Base-by-base conservation (phyloP, 2,797 vertebrate genomes). In the Rhinoraja longicauda region DNA sequence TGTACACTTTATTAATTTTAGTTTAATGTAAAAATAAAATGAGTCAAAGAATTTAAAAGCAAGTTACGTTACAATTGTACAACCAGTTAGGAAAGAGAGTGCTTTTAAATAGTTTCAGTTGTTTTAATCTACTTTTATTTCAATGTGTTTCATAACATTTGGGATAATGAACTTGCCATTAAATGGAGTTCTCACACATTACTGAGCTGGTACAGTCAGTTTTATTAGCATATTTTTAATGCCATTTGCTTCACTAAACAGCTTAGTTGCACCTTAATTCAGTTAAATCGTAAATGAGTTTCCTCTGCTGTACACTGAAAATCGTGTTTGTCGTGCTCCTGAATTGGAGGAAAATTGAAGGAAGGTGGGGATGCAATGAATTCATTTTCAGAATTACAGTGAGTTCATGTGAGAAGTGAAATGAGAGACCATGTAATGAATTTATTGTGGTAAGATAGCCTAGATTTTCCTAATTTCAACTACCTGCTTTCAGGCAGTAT, bases 191-290 rank as follows among this genome's bases (percentile, higher is more conserved):
- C 10, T 64, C 84, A 64, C 26, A 86, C 15, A 64, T n/a, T n/a
- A 0, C n/a, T 8, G 84, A 64, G 17, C 13, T 9, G 59, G 26
- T 64, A 45, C 12, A 88, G 29, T 88, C 84, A 53, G 36, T 81
- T 32, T 39, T 79, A 45, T 79, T 79, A 79, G 77, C 77, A 45
- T 53, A 81, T 53, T 81, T 81, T 53, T 81, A 57, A 81, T 81
- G 21, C 45, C 39, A 81, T 19, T 29, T 24, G 79, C n/a, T 62
- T 36, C 62, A 4, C 84, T 88, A 32, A 88, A 36, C 79, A 64
- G 59, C 84, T 64, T 88, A 13, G 19, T 67, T 67, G 13, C 57
- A 36, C 57, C 59, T 64, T 88, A 88, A 17, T 7, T 88, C 84
- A 62, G 84, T 88, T 62, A 67, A 13, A 64, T 36, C 62, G 29